These are phyloP conservation scores for Lymantria dispar DNA, from an alignment of 2,888 invertebrate genomes.

Conservation along the genomic window DNA sequence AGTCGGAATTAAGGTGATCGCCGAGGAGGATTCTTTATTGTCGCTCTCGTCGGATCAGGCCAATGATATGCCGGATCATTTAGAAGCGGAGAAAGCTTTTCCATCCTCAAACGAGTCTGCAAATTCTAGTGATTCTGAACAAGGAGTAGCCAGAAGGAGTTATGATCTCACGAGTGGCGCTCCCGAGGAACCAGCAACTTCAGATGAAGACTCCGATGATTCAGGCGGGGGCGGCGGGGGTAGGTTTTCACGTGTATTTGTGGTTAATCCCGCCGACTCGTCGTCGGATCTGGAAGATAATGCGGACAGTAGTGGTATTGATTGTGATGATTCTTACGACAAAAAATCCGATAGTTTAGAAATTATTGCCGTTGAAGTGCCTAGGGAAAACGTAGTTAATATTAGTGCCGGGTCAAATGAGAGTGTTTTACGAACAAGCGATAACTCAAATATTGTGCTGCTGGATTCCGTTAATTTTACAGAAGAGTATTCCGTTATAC, in stretches of 20 bases:
- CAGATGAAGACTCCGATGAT: conserved; percentile 76
- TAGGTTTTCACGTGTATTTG: conserved; percentile 85
- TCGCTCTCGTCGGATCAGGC: conserved; percentile 53
- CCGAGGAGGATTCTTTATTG: conserved; percentile 61
- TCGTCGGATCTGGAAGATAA: conserved; percentile 84
- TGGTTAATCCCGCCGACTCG: conserved; percentile 85
- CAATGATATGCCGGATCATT: conserved; percentile 70
- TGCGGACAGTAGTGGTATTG: conserved; percentile 82
- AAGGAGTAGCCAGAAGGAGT: conserved; percentile 65
- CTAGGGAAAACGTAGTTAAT: conserved; percentile 52
- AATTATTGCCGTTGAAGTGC: conserved; percentile 56
- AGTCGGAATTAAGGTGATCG: conserved; percentile 70
- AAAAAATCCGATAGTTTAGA: conserved; percentile 72
- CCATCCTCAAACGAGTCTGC: conserved; percentile 79
- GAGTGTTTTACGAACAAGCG: conserved; percentile 42
- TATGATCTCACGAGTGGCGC: conserved; percentile 73
- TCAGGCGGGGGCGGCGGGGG: conserved; percentile 81
- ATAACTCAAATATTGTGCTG: conserved; percentile 55
- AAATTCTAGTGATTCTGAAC: conserved; percentile 70
- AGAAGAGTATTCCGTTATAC: conserved; percentile 58
- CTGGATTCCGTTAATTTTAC: conserved; percentile 65
- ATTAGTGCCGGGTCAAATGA: conserved; percentile 44
- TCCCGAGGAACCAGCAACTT: conserved; percentile 73
- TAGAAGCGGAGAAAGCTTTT: conserved; percentile 80
- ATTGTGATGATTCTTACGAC: conserved; percentile 85